Evolutionary conservation across 2,113 vertebrate genomes (phyloP), one percentile per base, ranked within the genome.

Genomic region (Rousettus leschenaultii): DNA sequence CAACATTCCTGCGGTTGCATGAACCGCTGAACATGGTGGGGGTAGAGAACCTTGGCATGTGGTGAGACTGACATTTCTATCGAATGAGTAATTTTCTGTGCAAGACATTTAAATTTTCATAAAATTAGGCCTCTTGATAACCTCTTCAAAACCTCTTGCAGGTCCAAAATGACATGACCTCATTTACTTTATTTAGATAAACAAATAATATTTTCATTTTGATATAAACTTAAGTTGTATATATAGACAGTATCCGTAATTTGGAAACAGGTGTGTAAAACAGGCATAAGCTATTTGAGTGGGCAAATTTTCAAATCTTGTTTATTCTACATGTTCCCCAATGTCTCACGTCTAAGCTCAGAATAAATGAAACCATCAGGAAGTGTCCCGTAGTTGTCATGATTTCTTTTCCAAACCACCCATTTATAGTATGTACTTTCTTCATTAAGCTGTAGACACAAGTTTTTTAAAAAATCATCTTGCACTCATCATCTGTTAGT

Each of bases 1-100:
- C 22, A 40, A 43, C 65, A 94, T 96, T 92, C 79, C 84, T 94
- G 87, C 35, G 90, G 84, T 40, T 43, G 2, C 35, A 12, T 80
- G 86, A 75, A 65, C 0, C 33, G 40, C 63, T 73, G 82, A 68
- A 82, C 11, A 16, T 28, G 77, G 40, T 77, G 12, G 5, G n/a
- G 7, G 28, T 18, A 61, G 53, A 45, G n/a, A 79, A 70, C 2
- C 2, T 70, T 86, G 71, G 61, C 7, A 6, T 38, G 22, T 79
- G 26, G 26, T 61, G 16, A 90, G 45, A 22, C 24, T 87, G 80
- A 66, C 33, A 82, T 87, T 91, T 93, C 75, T 66, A 57, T 66
- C 35, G 35, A 6, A 61, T 75, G 85, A 94, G 33, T 53, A 84
- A 63, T 68, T 90, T 96, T 93, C 61, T 95, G 40, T 92, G 66